A percentile compares a stretch with the other conserved stretches of the same genome.
Evolutionary conservation across 2,113 vertebrate genomes (phyloP).

Genomic region (Prunella fulvescens): DNA sequence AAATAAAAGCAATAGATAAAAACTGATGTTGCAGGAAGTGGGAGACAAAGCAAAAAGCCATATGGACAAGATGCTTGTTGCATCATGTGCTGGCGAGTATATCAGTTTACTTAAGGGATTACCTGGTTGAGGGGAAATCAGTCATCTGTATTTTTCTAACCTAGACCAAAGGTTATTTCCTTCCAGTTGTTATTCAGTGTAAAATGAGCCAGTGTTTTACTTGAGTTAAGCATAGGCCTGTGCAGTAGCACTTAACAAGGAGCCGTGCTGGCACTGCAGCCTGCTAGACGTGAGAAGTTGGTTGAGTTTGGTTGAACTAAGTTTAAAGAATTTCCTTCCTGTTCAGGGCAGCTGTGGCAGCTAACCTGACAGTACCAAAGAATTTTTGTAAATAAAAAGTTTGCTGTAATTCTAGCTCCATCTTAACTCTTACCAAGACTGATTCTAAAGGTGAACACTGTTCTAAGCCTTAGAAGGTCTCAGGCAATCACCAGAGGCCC

Average conservation of each 20-base stretch:
- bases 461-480: not conserved
- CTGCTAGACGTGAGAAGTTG: not conserved
- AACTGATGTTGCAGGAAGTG: not conserved
- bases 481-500: not conserved
- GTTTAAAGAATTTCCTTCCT: not conserved
- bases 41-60: not conserved
- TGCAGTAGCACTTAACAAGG: not conserved
- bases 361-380: not conserved
- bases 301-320: not conserved
- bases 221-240: not conserved
- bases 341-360: not conserved
- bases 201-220: not conserved
- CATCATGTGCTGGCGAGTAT: not conserved
- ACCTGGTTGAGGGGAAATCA: not conserved
- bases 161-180: not conserved
- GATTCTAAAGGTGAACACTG: not conserved
- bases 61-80: not conserved
- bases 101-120: not conserved
- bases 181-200: not conserved
- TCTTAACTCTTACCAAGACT: not conserved
- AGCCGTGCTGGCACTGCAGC: accelerated
- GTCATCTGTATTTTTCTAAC: not conserved
- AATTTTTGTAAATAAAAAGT: not conserved
- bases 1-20: not conserved
- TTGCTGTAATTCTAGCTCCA: not conserved